phyloP scores from a whole-genome alignment of 2,888 invertebrate species.

The Habrosyne pyritoides region DNA sequence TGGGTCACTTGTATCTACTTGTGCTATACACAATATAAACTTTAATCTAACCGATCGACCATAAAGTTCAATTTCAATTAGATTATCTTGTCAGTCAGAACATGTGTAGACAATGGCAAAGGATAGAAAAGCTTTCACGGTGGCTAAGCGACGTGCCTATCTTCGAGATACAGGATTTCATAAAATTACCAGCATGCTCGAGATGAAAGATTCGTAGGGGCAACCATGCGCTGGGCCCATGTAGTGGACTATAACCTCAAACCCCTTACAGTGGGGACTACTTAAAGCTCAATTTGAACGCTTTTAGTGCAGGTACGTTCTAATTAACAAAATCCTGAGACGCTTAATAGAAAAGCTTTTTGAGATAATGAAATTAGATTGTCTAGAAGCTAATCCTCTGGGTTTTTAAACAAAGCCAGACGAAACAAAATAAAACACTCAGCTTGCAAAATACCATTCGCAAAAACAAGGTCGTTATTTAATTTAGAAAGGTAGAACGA shows the following conservation, averaged over 20 bases:
- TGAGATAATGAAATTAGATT: slow-evolving; percentile 2
- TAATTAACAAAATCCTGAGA: neutral
- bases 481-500: neutral
- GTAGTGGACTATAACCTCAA: too few relatives aligned
- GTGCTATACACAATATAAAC: neutral
- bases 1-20: slow-evolving; percentile 8
- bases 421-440: slow-evolving; percentile 1
- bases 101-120: too few relatives aligned
- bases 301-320: too few relatives aligned
- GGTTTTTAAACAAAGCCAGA: neutral
- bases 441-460: neutral
- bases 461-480: neutral
- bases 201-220: too few relatives aligned
- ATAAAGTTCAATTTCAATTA: neutral
- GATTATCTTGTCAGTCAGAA: too few relatives aligned
- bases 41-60: neutral
- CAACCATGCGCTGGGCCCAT: too few relatives aligned
- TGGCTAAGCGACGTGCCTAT: too few relatives aligned
- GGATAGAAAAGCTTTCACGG: too few relatives aligned
- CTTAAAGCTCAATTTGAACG: neutral
- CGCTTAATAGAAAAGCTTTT: slow-evolving; percentile 1
- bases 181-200: too few relatives aligned
- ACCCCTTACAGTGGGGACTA: too few relatives aligned
- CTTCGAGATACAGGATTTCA: too few relatives aligned
- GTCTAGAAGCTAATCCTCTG: neutral